These are phyloP conservation scores for Anthoscopus minutus DNA, from an alignment of 2,113 vertebrate genomes.

Conservation along the genomic window DNA sequence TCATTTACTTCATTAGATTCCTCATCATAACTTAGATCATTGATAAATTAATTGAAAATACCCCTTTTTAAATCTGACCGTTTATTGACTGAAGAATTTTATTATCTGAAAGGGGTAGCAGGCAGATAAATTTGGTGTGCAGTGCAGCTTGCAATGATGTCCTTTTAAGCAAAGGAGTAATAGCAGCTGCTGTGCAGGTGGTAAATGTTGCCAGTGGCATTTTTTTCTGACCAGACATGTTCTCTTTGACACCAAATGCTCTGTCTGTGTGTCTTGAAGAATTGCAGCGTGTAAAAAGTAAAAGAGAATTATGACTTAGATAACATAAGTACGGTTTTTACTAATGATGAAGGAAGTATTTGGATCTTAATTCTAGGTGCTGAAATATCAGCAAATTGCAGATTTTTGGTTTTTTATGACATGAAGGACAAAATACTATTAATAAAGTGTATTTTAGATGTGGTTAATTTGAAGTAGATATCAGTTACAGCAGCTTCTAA, in stretches of 20 bases:
- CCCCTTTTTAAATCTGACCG: neutral
- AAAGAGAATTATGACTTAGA: neutral
- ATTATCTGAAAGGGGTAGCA: neutral
- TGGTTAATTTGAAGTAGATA: neutral
- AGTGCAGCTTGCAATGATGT: neutral
- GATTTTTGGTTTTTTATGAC: neutral
- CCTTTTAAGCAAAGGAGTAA: neutral
- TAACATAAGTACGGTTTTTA: neutral
- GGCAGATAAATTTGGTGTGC: neutral
- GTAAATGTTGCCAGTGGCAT: neutral
- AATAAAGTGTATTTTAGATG: neutral
- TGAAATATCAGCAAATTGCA: neutral
- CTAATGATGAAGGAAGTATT: neutral
- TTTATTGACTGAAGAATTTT: neutral
- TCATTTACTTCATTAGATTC: neutral
- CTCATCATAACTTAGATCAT: neutral
- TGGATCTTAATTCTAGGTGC: neutral
- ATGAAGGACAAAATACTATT: neutral
- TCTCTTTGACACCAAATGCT: neutral
- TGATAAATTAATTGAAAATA: neutral
- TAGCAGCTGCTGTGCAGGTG: constrained; percentile 26
- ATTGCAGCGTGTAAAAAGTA: neutral
- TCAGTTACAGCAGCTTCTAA: neutral
- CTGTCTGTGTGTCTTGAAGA: neutral
- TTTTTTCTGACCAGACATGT: neutral